phyloP scores from a whole-genome alignment of 2,113 vertebrate genomes.

The Peromyscus polionotus region DNA sequence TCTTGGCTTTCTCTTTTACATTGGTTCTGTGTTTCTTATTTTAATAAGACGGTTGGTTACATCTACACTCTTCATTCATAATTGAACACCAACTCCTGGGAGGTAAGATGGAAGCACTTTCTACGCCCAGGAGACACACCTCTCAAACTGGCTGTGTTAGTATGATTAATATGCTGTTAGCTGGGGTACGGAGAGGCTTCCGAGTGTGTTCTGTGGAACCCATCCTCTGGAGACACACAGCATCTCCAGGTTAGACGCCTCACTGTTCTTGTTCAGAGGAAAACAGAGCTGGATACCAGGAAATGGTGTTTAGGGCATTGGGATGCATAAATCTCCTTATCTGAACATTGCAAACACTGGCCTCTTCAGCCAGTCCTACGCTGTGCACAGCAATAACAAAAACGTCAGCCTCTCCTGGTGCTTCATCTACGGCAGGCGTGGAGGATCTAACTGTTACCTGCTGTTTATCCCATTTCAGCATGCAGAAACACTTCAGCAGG shows the following conservation, averaged over 20 bases:
- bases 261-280: neutral
- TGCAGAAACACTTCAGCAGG: neutral
- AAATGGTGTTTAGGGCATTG: neutral
- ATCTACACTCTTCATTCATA: neutral
- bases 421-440: neutral
- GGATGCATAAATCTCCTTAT: neutral
- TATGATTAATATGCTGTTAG: neutral
- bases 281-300: neutral
- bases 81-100: neutral
- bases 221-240: constrained; percentile 1
- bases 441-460: neutral
- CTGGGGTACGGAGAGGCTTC: neutral
- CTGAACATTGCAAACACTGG: neutral
- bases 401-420: neutral
- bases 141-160: neutral
- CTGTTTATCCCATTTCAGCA: neutral
- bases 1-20: too few relatives aligned
- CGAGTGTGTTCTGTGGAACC: neutral
- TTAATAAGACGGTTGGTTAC: too few relatives aligned
- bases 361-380: neutral
- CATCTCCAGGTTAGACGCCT: constrained; percentile 35
- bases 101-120: neutral
- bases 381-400: neutral
- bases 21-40: too few relatives aligned
- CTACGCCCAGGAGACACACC: neutral